Evolutionary conservation across 1,140 invertebrate genomes (phyloP), one percentile per base, ranked within the genome.

Genomic region (Adoxophyes honmai): DNA sequence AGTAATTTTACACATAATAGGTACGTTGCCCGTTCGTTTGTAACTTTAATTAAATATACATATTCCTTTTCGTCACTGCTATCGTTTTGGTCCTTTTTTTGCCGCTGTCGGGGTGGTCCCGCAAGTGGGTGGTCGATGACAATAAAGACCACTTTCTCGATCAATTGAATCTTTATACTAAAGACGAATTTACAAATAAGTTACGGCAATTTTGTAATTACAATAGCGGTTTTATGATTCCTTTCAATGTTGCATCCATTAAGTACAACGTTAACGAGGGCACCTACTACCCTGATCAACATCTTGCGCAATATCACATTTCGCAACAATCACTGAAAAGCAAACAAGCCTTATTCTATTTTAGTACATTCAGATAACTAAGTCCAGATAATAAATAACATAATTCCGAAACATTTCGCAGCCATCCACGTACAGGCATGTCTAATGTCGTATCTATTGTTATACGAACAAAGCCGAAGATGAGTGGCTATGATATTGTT

Each of bases 401-500:
- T 48, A 16, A 48, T 48, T 48, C 28, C 16, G 11, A 48, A 48
- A 21, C 21, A 18, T 48, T 48, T 48, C 21, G 42, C 21, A 48
- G 42, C 21, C 42, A 48, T 16, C 21, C 18, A 18, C 16, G 21
- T 18, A 21, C 16, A 21, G 21, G 16, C 39, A 2, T 28, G 21
- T 28, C 21, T 2, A 28, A 28, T 28, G 6, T 28, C 2, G 21
- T 48, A 48, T 48, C 42, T 48, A 48, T 16, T 48, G 42, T 33
- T 14, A 42, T 16, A 18, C 42, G 18, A 48, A 48, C 42, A 33
- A 48, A 48, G 13, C 16, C 34, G 33, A 38, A 66, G 59, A 69
- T 69, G 62, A 64, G 62, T 70, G 21, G 42, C 42, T 48, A 48
- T 48, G 59, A 70, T 73, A 69, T 70, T 68, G 70, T 78, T 77